phyloP scores from a whole-genome alignment of 1,140 invertebrate species.

The Bombus fervidus region DNA sequence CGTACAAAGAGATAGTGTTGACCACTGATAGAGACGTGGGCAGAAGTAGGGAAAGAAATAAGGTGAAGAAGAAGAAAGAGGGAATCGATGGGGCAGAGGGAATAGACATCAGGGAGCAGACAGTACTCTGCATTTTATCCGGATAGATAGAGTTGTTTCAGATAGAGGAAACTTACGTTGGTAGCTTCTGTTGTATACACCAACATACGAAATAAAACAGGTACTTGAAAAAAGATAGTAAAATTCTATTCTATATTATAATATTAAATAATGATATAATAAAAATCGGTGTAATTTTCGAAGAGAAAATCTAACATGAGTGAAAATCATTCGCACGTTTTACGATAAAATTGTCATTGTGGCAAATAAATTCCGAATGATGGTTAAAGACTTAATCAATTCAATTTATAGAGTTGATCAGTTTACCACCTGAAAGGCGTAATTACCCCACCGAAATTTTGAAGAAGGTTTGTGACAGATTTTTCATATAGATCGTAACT shows the following conservation, averaged over 20 bases:
- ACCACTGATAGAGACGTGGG: constrained; percentile 6
- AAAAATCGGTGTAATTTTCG: not conserved
- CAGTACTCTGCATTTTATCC: not conserved
- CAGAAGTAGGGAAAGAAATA: not conserved
- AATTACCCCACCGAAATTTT: too few relatives aligned
- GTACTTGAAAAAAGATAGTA: not conserved
- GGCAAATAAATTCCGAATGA: too few relatives aligned
- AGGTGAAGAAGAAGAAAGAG: not conserved
- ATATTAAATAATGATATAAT: not conserved
- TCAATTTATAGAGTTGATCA: too few relatives aligned
- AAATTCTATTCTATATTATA: not conserved
- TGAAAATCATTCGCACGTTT: too few relatives aligned
- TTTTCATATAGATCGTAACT: too few relatives aligned
- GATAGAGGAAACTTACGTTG: not conserved
- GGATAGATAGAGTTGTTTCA: not conserved
- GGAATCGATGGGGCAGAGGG: not conserved
- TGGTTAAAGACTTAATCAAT: too few relatives aligned
- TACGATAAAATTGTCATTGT: too few relatives aligned
- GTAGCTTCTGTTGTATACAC: not conserved
- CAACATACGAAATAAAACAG: not conserved
- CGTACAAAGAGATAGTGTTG: constrained; percentile 16
- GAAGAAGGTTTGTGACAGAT: too few relatives aligned
- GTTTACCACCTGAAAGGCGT: too few relatives aligned
- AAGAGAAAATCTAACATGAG: not conserved
- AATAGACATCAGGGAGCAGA: not conserved